Conservation (phyloP, 2,888 invertebrate genomes). For the Parnassius orleans region DNA sequence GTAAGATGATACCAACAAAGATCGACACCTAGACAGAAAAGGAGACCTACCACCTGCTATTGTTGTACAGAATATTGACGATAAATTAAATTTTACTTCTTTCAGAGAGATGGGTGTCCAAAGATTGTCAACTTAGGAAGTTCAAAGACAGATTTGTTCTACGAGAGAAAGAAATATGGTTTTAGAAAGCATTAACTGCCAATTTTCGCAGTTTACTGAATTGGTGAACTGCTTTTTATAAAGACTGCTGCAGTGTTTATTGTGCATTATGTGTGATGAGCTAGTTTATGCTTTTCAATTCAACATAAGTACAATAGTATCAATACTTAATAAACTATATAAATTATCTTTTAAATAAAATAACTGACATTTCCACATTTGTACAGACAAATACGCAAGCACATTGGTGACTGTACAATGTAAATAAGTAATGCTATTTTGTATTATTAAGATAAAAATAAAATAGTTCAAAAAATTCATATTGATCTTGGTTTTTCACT, state of each 20-base stretch:
- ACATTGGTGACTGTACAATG: conserved; percentile 2
- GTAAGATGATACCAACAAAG: too few species aligned
- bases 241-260: conserved; percentile 8
- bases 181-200: conserved; percentile 92
- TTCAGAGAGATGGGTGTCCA: conserved; percentile 98
- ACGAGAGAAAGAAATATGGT: conserved; percentile 99
- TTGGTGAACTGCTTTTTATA: conserved; percentile 7
- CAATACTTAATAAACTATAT: too few species aligned
- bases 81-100: conserved; percentile 36
- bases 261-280: not conserved
- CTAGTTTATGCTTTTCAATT: not conserved
- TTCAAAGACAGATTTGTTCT: conserved; percentile 99
- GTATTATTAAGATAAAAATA: conserved; percentile 1
- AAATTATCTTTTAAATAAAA: too few species aligned
- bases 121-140: conserved; percentile 99
- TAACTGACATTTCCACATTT: too few species aligned
- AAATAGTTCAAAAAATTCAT: too few species aligned
- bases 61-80: too few species aligned
- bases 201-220: conserved; percentile 16
- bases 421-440: conserved; percentile 15
- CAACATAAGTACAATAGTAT: too few species aligned
- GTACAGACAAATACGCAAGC: not conserved
- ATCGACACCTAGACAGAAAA: too few species aligned
- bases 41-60: too few species aligned
- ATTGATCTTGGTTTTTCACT: too few species aligned